Conservation (phyloP, 2,113 vertebrate species). For the Tenrec ecaudatus region DNA sequence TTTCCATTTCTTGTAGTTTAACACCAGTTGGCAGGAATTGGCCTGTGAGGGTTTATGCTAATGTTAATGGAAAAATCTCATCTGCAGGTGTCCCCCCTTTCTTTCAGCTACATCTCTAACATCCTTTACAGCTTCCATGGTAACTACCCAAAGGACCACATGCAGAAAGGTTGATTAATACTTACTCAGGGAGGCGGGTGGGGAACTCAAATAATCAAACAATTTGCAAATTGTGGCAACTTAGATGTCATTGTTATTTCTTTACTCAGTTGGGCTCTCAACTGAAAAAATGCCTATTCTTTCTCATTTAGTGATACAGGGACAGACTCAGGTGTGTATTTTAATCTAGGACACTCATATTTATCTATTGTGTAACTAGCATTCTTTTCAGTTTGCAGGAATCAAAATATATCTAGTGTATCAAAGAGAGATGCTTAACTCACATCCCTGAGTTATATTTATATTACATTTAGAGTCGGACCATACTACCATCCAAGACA, state of each 20-base stretch:
- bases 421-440: conserved; percentile 71
- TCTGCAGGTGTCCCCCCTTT: conserved; percentile 82
- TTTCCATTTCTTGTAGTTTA: conserved; percentile 85
- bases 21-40: conserved; percentile 82
- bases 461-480: conserved; percentile 65
- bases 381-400: conserved; percentile 67
- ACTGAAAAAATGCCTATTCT: conserved; percentile 49
- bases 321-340: not conserved
- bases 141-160: conserved; percentile 83
- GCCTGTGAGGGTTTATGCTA: conserved; percentile 86
- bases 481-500: conserved; percentile 67
- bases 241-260: conserved; percentile 62
- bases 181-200: conserved; percentile 62
- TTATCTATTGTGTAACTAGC: conserved; percentile 15
- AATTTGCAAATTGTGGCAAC: conserved; percentile 63
- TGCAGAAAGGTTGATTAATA: conserved; percentile 84
- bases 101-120: conserved; percentile 85
- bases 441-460: conserved; percentile 66
- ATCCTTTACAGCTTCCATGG: conserved; percentile 79
- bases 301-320: not conserved
- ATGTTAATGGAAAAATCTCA: conserved; percentile 81
- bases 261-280: not conserved
- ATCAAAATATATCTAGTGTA: not conserved
- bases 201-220: conserved; percentile 76
- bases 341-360: not conserved